Percentiles rank a stretch among this genome's conserved stretches.
Conservation (phyloP, 1,140 invertebrate species). For the Cydia amplana region DNA sequence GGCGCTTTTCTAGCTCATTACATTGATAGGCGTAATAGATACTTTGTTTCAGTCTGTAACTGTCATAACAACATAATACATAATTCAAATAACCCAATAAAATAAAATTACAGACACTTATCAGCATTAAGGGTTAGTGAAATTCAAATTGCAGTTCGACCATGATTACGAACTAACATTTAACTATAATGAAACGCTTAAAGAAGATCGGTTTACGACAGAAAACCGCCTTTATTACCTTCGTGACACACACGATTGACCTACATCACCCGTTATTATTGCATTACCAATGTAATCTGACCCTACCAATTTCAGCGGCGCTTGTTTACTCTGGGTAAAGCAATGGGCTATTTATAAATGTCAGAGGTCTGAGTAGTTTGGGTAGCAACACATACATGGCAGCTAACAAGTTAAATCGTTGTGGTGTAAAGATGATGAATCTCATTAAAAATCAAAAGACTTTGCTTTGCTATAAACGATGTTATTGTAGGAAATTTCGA, state of each 20-base stretch:
- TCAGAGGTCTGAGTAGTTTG: constrained; percentile 1
- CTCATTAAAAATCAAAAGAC: background rate
- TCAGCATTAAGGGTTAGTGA: background rate
- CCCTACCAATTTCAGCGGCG: constrained; percentile 30
- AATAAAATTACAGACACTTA: background rate
- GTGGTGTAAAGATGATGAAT: constrained; percentile 6
- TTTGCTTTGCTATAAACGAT: background rate
- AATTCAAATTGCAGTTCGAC: background rate
- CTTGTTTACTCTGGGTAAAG: constrained; percentile 15
- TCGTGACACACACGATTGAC: constrained; percentile 58
- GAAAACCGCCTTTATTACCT: constrained; percentile 55
- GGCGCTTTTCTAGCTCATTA: no score
- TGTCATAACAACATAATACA: no score
- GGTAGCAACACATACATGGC: constrained; percentile 10
- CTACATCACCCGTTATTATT: constrained; percentile 53
- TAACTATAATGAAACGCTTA: constrained; percentile 55
- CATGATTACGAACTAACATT: constrained; percentile 49
- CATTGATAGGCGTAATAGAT: no score
- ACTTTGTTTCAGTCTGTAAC: no score
- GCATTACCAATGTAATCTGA: constrained; percentile 41
- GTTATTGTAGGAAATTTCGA: background rate
- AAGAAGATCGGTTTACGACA: constrained; percentile 59
- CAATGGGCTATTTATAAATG: constrained; percentile 19
- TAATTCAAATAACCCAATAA: no score
- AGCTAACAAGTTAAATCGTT: constrained; percentile 17